A percentile compares a stretch with the other conserved stretches of the same genome.
Evolutionary conservation across 1,140 invertebrate species (phyloP).

Genomic region (Drosophila sechellia): DNA sequence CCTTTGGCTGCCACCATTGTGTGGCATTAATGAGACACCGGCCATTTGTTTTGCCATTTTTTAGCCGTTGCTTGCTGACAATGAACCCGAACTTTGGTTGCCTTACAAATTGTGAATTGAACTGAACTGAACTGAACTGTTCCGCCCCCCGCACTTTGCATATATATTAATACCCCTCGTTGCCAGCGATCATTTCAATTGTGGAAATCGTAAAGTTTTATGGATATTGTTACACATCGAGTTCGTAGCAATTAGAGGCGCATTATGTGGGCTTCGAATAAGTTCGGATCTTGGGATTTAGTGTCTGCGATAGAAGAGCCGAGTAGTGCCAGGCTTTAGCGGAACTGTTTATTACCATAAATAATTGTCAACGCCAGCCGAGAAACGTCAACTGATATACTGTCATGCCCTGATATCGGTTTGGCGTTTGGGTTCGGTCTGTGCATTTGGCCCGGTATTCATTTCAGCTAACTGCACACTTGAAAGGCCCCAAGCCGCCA

Average conservation of each 20-base stretch:
- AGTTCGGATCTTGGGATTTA: slow-evolving; percentile 43
- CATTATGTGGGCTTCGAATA: slow-evolving; percentile 58
- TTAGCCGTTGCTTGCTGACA: slow-evolving; percentile 51
- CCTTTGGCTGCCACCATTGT: slow-evolving; percentile 73
- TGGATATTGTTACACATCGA: slow-evolving; percentile 67
- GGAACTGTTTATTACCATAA: slow-evolving; percentile 82
- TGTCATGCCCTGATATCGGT: slow-evolving; percentile 62
- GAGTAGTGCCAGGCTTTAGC: slow-evolving; percentile 40
- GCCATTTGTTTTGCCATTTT: slow-evolving; percentile 74
- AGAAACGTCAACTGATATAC: slow-evolving; percentile 77
- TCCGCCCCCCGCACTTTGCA: neutral
- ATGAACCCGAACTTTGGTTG: slow-evolving; percentile 54
- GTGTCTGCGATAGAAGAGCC: slow-evolving; percentile 32
- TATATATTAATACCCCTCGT: slow-evolving; percentile 15
- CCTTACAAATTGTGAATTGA: slow-evolving; percentile 66
- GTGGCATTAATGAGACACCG: slow-evolving; percentile 80
- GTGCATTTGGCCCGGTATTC: slow-evolving; percentile 54
- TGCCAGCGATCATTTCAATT: slow-evolving; percentile 34
- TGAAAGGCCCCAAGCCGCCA: slow-evolving; percentile 69
- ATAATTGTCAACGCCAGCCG: slow-evolving; percentile 77
- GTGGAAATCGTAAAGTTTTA: slow-evolving; percentile 50
- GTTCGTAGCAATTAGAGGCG: slow-evolving; percentile 65
- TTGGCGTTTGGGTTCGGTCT: slow-evolving; percentile 23
- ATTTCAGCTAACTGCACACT: slow-evolving; percentile 78
- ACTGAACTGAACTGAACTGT: slow-evolving; percentile 37